Conservation (phyloP, 2,113 vertebrate species). For the Numida meleagris region DNA sequence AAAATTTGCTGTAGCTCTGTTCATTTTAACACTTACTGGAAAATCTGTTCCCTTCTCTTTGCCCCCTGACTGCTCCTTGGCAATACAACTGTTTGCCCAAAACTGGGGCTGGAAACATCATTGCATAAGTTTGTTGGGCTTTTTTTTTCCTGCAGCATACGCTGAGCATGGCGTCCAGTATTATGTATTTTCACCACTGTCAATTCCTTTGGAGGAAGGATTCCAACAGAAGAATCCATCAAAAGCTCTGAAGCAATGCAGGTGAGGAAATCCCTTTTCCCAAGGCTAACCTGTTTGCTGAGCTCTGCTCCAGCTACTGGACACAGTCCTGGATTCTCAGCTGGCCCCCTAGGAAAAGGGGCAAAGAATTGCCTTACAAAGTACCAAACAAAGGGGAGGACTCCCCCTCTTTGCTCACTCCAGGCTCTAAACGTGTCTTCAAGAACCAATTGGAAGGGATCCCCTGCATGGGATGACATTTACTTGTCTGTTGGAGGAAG, state of each 20-base stretch:
- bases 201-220: not conserved
- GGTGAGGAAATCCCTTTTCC: not conserved
- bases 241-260: not conserved
- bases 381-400: not conserved
- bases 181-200: rapidly evolving
- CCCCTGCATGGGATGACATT: rapidly evolving
- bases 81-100: not conserved
- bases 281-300: not conserved
- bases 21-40: not conserved
- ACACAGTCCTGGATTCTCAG: not conserved
- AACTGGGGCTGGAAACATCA: not conserved
- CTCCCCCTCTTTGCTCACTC: not conserved
- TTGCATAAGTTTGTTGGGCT: not conserved
- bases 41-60: not conserved
- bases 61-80: not conserved
- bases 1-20: not conserved
- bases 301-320: not conserved
- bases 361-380: not conserved
- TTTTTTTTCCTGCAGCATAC: not conserved
- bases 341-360: rapidly evolving
- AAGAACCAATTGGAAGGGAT: not conserved
- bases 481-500: not conserved
- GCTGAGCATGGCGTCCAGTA: not conserved
- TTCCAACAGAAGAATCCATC: not conserved
- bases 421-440: not conserved